Evolutionary conservation across 2,113 vertebrate species (phyloP), one percentile per base, ranked within the genome.

Genomic region (Sylvietta virens): DNA sequence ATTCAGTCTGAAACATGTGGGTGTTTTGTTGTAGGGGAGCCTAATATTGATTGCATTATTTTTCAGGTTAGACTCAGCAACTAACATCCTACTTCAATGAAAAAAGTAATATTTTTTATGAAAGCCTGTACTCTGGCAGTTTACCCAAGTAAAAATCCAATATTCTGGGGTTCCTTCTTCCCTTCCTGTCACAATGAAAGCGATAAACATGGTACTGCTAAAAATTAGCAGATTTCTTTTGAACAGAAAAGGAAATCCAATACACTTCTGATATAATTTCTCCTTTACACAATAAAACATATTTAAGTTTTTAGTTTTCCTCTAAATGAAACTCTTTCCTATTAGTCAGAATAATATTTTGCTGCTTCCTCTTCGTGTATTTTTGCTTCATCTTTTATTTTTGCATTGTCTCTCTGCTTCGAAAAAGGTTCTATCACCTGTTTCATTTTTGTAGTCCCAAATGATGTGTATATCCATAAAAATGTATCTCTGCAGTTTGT

Each of bases 91-190:
- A 27, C 20, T 78, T 85, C 42, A 61, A 11, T 70, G 58, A 53
- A 57, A 86, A 51, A 77, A 18, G 3, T 11, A 0, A 1, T 27
- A 11, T 48, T 44, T 82, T 83, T 70, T 57, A 7, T 85, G 70
- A 82, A 79, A 86, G 8, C 15, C 4, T 0, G 0, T 54, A 23
- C 15, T 13, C 11, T 37, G 26, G 23, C 7, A 35, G 21, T 74
- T 81, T 74, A 45, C 13, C 8, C 42, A 40, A 50, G 16, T 35
- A 27, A 81, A 84, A 85, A 13, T 10, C 22, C 37, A 78, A 0
- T 64, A 70, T 66, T 37, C 20, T 6, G 11, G 33, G 10, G 1
- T 40, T 62, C 44, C 13, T 35, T 72, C 11, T 81, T 65, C 15
- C 2, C 13, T 85, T 78, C 7, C 6, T 67, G 13, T 56, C 20